These are phyloP conservation scores for Gadopsis marmoratus DNA, from an alignment of 2,797 vertebrate genomes.

Conservation along the genomic window DNA sequence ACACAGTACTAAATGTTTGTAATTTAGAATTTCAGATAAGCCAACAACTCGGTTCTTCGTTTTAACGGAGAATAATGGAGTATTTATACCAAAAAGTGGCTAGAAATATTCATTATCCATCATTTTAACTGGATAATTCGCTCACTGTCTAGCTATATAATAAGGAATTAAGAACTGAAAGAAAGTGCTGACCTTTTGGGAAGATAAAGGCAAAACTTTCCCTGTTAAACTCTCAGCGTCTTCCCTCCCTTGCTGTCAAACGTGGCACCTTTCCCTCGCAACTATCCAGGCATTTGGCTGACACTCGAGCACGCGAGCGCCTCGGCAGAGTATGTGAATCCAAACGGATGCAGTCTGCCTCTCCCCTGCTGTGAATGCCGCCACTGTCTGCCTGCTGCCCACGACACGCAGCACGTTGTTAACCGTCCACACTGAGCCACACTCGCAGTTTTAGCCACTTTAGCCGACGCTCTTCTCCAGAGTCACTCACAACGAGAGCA, in stretches of 20 bases:
- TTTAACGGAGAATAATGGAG: not conserved
- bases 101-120: not conserved
- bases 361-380: conserved; percentile 31
- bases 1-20: too few species aligned
- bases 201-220: not conserved
- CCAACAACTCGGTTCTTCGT: not conserved
- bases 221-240: not conserved
- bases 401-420: conserved; percentile 17
- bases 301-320: conserved; percentile 4
- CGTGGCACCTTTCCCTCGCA: not conserved
- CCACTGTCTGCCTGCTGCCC: conserved; percentile 19
- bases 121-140: not conserved
- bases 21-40: too few species aligned
- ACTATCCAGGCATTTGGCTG: conserved; percentile 32
- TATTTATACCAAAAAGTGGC: not conserved
- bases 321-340: conserved; percentile 19
- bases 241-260: not conserved
- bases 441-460: conserved; percentile 14
- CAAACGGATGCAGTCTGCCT: conserved; percentile 34
- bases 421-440: not conserved
- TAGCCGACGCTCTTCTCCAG: conserved; percentile 30
- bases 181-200: too few species aligned
- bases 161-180: not conserved
- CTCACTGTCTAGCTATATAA: not conserved
- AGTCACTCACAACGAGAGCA: conserved; percentile 5